These are phyloP conservation scores for Orycteropus afer DNA, from an alignment of 2,113 vertebrate species.

Conservation along the genomic window DNA sequence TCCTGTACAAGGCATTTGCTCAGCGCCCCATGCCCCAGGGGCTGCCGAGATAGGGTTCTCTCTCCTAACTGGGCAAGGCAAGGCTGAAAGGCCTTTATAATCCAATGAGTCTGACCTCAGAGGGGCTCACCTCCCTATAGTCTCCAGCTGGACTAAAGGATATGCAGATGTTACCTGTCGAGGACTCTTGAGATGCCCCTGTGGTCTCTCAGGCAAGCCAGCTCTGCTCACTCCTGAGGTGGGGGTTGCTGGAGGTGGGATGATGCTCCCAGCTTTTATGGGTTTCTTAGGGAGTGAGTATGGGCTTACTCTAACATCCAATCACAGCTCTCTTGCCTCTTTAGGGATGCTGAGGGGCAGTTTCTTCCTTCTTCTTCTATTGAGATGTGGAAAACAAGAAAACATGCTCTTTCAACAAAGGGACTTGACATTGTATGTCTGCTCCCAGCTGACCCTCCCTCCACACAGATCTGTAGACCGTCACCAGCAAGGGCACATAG, in stretches of 20 bases:
- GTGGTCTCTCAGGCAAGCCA: no score
- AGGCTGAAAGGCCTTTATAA: not conserved
- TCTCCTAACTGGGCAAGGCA: not conserved
- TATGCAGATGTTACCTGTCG: not conserved
- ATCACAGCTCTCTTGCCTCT: not conserved
- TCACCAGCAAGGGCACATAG: not conserved
- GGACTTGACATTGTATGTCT: not conserved
- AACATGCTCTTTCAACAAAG: not conserved
- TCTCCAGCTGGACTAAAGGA: not conserved
- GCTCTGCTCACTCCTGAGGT: not conserved
- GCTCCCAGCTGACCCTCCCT: not conserved
- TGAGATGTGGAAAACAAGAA: not conserved
- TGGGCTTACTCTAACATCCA: not conserved
- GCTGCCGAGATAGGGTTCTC: fast-evolving
- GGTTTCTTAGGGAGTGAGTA: not conserved
- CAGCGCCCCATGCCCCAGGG: fast-evolving
- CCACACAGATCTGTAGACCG: not conserved
- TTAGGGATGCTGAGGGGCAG: not conserved
- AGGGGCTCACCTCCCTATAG: not conserved
- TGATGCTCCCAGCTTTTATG: not conserved
- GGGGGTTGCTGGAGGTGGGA: not conserved
- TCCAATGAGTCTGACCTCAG: not conserved
- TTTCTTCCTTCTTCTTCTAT: not conserved
- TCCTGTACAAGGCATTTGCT: not conserved
- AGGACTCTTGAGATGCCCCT: not conserved